These are phyloP conservation scores for Psammodynastes pulverulentus DNA, from an alignment of 2,113 vertebrate species.

Conservation along the genomic window DNA sequence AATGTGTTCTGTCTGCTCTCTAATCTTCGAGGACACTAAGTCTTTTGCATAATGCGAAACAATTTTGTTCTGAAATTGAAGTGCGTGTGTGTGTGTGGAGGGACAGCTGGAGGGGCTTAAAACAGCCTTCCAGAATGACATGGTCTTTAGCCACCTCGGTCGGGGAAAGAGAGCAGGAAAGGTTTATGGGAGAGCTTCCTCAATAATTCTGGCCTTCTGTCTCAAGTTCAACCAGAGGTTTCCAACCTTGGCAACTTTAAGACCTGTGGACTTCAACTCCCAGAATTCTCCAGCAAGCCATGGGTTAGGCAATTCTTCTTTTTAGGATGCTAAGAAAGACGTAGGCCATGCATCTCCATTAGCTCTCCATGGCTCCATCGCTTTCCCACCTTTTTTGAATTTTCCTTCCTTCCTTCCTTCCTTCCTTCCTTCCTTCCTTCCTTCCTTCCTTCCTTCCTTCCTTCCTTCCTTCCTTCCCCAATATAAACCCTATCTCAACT, in stretches of 20 bases:
- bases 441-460: not conserved
- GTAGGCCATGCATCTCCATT: not conserved
- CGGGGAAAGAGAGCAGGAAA: not conserved
- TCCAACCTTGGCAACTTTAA: not conserved
- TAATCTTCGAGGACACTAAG: conserved; percentile 14
- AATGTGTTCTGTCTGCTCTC: conserved; percentile 29
- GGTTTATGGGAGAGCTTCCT: not conserved
- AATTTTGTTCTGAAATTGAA: not conserved
- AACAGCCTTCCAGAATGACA: not conserved
- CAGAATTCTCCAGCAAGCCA: not conserved
- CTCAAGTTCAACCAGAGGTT: not conserved
- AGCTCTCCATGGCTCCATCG: not conserved
- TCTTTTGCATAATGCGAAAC: not conserved
- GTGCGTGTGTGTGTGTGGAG: not conserved
- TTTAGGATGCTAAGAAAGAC: not conserved
- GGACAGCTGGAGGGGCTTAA: not conserved
- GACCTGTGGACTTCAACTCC: not conserved
- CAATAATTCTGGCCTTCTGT: not conserved
- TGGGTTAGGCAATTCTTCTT: not conserved
- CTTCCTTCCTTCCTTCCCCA: not conserved
- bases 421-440: not conserved
- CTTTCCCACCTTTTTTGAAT: not conserved
- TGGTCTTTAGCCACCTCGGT: not conserved
- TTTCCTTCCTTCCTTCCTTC: not conserved
- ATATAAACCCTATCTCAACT: not conserved